Conservation (phyloP, 2,888 invertebrate genomes). For the Cylindroiulus punctatus region DNA sequence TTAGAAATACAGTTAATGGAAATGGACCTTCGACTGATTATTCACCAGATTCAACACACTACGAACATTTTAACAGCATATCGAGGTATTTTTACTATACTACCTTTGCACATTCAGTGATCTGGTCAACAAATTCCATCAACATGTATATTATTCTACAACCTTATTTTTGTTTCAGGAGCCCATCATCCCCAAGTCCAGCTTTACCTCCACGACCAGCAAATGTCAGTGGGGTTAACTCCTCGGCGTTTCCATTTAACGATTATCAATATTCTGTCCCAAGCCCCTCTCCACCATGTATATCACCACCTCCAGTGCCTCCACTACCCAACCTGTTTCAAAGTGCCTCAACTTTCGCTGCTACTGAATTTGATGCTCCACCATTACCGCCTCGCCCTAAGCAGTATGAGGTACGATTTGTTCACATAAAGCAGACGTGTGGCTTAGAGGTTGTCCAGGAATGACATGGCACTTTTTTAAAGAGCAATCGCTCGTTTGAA, state of each 20-base stretch:
- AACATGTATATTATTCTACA: too few relatives aligned
- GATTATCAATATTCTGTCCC: neutral
- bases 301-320: constrained; percentile 56
- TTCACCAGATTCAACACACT: neutral
- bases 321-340: constrained; percentile 29
- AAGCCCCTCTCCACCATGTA: constrained; percentile 30
- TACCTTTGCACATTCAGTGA: neutral
- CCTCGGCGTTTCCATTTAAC: neutral
- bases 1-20: constrained; percentile 43
- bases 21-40: neutral
- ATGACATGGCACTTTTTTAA: too few relatives aligned
- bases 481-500: too few relatives aligned
- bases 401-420: constrained; percentile 35
- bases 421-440: neutral
- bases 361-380: constrained; percentile 43
- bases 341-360: neutral
- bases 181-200: constrained; percentile 11
- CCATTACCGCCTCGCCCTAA: constrained; percentile 55
- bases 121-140: neutral
- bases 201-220: constrained; percentile 52
- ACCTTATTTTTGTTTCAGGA: neutral
- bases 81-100: neutral
- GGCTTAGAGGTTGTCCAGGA: neutral
- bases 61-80: neutral
- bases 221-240: neutral